Conservation (phyloP, 2,113 vertebrate species). For the Hepsetus odoe region DNA sequence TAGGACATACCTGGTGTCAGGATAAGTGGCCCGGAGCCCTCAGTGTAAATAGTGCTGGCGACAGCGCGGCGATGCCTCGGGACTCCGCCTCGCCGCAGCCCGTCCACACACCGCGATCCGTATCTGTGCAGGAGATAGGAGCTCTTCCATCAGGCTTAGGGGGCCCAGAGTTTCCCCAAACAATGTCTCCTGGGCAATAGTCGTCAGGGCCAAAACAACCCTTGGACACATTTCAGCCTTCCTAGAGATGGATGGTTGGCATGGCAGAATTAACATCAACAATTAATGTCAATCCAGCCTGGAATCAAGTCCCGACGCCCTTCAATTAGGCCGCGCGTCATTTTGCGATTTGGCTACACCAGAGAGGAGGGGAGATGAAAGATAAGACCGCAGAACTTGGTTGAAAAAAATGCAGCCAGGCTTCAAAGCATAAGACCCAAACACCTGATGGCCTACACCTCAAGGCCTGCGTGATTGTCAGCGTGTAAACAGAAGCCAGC, state of each 20-base stretch:
- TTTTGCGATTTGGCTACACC: neutral
- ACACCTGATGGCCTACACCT: neutral
- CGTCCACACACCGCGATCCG: conserved; percentile 71
- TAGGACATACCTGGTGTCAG: conserved; percentile 79
- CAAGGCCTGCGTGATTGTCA: conserved; percentile 5
- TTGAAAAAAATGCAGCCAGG: neutral
- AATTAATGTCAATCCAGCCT: conserved; percentile 1
- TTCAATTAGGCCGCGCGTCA: neutral
- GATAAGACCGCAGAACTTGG: neutral
- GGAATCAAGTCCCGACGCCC: neutral
- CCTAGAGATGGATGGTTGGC: neutral
- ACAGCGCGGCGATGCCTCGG: conserved; percentile 79
- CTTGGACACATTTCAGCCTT: conserved; percentile 10
- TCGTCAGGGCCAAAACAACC: conserved; percentile 8
- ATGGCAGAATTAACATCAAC: neutral
- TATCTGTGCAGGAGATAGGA: conserved; percentile 75
- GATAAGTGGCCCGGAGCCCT: conserved; percentile 75
- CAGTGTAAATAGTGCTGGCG: conserved; percentile 80
- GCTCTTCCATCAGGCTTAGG: conserved; percentile 57
- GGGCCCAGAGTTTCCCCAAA: conserved; percentile 65
- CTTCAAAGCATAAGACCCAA: neutral
- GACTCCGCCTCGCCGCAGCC: conserved; percentile 65
- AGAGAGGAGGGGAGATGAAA: neutral
- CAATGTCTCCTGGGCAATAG: conserved; percentile 63
- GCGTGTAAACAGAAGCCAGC: conserved; percentile 28